These are phyloP conservation scores for Diuraphis noxia DNA, from an alignment of 1,140 invertebrate species.

Conservation along the genomic window DNA sequence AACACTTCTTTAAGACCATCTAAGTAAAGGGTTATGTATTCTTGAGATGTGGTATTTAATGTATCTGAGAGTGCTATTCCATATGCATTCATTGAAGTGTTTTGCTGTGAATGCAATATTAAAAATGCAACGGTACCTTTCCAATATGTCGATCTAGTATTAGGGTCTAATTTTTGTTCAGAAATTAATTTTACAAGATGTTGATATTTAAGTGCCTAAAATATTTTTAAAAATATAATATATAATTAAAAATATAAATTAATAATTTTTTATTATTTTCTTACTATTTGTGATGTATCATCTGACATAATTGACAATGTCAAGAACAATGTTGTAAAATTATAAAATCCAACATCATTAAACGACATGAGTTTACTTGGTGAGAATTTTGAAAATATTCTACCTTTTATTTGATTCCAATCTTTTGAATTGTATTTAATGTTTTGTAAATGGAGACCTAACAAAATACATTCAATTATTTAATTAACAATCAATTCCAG, in stretches of 20 bases:
- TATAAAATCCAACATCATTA: constrained; percentile 47
- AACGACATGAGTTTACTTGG: constrained; percentile 38
- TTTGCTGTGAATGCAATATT: constrained; percentile 42
- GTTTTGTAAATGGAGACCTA: constrained; percentile 43
- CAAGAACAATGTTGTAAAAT: constrained; percentile 45
- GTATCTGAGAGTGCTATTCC: not conserved
- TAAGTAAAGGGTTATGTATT: constrained; percentile 12
- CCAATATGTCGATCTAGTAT: constrained; percentile 36
- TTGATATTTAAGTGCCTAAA: constrained; percentile 49
- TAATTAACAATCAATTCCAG: not conserved
- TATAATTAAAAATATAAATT: not conserved
- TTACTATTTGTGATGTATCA: constrained; percentile 49
- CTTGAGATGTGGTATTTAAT: constrained; percentile 19
- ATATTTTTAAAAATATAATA: not conserved
- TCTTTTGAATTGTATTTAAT: constrained; percentile 42
- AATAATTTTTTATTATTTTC: not conserved
- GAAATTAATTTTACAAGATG: constrained; percentile 43
- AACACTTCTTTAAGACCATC: constrained; percentile 41
- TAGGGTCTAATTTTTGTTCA: constrained; percentile 38
- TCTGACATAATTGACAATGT: constrained; percentile 35
- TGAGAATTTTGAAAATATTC: constrained; percentile 50
- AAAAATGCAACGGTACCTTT: constrained; percentile 45
- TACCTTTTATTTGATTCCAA: constrained; percentile 50
- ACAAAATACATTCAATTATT: not conserved
- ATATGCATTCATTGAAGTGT: constrained; percentile 7